Percentiles rank a stretch among this genome's conserved stretches.
Evolutionary conservation across 1,140 invertebrate species (phyloP).

Genomic region (Ips typographus): DNA sequence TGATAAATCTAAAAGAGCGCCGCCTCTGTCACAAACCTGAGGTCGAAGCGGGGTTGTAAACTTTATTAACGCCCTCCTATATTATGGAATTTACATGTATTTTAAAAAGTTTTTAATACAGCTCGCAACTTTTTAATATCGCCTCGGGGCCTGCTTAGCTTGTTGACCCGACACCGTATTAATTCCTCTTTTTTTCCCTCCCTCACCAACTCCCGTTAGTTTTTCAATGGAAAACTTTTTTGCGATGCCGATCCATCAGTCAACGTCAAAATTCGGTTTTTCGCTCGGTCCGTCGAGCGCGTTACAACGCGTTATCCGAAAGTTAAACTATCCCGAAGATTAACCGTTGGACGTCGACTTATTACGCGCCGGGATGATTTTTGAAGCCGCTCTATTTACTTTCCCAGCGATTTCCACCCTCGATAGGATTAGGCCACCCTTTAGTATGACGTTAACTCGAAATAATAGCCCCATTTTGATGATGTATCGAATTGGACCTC

Average conservation of each 20-base stretch:
- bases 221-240: constrained; percentile 17
- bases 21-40: constrained; percentile 20
- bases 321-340: constrained; percentile 22
- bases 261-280: constrained; percentile 5
- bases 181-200: constrained; percentile 28
- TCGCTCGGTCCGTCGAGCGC: background rate
- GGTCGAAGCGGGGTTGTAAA: constrained; percentile 18
- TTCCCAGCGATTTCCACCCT: constrained; percentile 32
- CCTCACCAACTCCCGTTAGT: constrained; percentile 9
- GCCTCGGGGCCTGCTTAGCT: constrained; percentile 26
- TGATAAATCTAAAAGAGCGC: background rate
- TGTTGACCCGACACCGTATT: constrained; percentile 33
- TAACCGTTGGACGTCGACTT: constrained; percentile 40
- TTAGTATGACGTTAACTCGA: constrained; percentile 5
- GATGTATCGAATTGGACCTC: background rate
- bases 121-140: constrained; percentile 33
- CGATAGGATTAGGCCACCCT: constrained; percentile 10
- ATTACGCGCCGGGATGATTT: constrained; percentile 51
- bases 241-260: constrained; percentile 4
- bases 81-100: constrained; percentile 37
- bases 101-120: constrained; percentile 35
- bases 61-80: constrained; percentile 34
- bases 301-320: background rate
- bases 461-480: background rate
- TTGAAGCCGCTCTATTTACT: constrained; percentile 47